These are phyloP conservation scores for Autographa gamma DNA, from an alignment of 2,888 invertebrate genomes.

Conservation along the genomic window DNA sequence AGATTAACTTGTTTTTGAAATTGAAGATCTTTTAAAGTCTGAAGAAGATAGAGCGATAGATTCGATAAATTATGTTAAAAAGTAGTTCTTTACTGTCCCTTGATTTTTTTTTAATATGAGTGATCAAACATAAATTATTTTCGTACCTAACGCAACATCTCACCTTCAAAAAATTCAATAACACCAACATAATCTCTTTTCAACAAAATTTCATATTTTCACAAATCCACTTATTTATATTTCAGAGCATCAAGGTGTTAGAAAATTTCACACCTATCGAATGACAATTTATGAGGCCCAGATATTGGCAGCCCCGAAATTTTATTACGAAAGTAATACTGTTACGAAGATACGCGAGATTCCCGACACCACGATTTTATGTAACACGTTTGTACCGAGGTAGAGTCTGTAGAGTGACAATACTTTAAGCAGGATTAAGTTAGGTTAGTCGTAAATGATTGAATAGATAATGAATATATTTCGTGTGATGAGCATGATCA, in stretches of 20 bases:
- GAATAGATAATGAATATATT: not conserved
- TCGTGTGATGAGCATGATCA: no score
- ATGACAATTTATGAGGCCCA: conserved; percentile 67
- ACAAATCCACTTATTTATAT: conserved; percentile 53
- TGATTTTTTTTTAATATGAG: not conserved
- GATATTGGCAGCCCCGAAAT: conserved; percentile 69
- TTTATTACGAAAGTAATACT: conserved; percentile 73
- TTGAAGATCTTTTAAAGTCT: no score
- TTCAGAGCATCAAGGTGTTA: conserved; percentile 45
- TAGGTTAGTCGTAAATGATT: not conserved
- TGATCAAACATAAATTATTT: not conserved
- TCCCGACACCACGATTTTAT: conserved; percentile 31
- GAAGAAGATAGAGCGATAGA: not conserved
- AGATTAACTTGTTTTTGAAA: no score
- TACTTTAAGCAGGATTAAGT: not conserved
- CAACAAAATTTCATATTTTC: conserved; percentile 27
- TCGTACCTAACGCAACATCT: not conserved
- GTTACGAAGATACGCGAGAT: conserved; percentile 68
- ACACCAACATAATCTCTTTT: not conserved
- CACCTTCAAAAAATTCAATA: not conserved
- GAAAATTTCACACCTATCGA: conserved; percentile 58
- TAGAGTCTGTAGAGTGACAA: not conserved
- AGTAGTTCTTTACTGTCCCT: no score
- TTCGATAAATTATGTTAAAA: no score
- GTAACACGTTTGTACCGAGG: not conserved